Evolutionary conservation across 2,797 vertebrate species (phyloP), one percentile per base, ranked within the genome.

Genomic region (Botia almorhae): DNA sequence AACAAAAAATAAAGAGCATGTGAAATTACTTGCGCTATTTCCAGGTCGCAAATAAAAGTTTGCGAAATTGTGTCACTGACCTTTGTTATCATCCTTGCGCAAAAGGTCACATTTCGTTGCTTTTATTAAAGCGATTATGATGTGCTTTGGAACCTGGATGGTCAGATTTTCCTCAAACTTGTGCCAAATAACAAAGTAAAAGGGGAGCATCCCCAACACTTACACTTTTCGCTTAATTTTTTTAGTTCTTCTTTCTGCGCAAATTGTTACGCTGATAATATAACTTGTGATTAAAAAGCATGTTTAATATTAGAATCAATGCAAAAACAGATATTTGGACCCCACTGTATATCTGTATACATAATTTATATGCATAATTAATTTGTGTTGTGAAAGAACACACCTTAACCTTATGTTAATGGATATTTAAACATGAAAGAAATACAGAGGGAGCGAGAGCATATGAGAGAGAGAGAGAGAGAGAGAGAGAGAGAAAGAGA

Each of bases 361-460:
- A 50, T 10, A 12, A 46, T 50, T 14, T 13, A 13, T 50, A 50
- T 39, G 39, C 39, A 39, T 39, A 39, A 8, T 39, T 39, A 2
- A 48, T 48, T 10, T 11, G 8, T 48, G 46, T 48, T 48, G 8
- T 48, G 46, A 50, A 14, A 13, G 48, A 50, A 13, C 48, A 50
- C 48, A 14, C 3, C 14, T 50, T 50, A 7, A 46, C 43, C 43
- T 12, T 2, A 46, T 39, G 4, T 50, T 50, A 50, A 13, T 50
- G 14, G 48, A 50, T 50, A 14, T 50, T 13, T 50, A 14, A 50
- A 58, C 36, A n/a, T 69, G 64, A 71, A 67, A 70, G 48, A 74
- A 36, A 69, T 26, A 63, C 39, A 79, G 64, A 67, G 74, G 69
- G 50, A 39, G 7, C 7, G 7, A 39, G 7, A 39, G 39, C 39